phyloP scores from a whole-genome alignment of 2,113 vertebrate species.

The Myrmecobius fasciatus region DNA sequence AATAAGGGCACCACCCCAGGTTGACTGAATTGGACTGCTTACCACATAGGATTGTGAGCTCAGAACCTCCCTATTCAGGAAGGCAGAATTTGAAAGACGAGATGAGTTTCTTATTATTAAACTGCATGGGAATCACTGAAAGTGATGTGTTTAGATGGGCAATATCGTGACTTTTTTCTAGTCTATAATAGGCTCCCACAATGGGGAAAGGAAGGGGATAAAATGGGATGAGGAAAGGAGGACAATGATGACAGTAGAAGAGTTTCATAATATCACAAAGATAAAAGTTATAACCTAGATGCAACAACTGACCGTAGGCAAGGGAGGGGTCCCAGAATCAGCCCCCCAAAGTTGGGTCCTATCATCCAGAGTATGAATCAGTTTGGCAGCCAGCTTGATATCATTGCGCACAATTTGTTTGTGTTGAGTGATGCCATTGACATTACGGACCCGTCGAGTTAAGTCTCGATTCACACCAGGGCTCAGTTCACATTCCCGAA shows the following conservation, averaged over 20 bases:
- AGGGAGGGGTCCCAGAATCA: slow-evolving; percentile 79
- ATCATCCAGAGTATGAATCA: slow-evolving; percentile 92
- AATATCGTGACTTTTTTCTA: background rate
- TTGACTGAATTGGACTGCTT: background rate
- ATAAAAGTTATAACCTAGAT: background rate
- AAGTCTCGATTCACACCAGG: slow-evolving; percentile 93
- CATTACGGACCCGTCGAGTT: slow-evolving; percentile 90
- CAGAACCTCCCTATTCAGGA: background rate
- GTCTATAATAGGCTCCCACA: background rate
- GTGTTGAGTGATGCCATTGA: slow-evolving; percentile 93
- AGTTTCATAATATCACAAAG: background rate
- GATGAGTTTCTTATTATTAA: background rate
- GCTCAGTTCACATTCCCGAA: slow-evolving; percentile 93
- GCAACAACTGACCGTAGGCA: slow-evolving; percentile 66
- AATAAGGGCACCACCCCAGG: background rate
- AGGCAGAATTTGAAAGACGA: background rate
- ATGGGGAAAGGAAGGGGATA: rapidly evolving
- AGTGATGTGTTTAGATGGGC: background rate
- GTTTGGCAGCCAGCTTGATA: slow-evolving; percentile 93
- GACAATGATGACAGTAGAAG: background rate
- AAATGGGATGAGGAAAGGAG: too few species aligned
- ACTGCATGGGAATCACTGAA: background rate
- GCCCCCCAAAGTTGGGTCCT: slow-evolving; percentile 90
- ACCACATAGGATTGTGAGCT: background rate
- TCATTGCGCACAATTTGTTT: slow-evolving; percentile 93